Percentiles rank a stretch among this genome's conserved stretches.
Evolutionary conservation across 2,888 invertebrate genomes (phyloP).

Genomic region (Prosopocoilus inquinatus): DNA sequence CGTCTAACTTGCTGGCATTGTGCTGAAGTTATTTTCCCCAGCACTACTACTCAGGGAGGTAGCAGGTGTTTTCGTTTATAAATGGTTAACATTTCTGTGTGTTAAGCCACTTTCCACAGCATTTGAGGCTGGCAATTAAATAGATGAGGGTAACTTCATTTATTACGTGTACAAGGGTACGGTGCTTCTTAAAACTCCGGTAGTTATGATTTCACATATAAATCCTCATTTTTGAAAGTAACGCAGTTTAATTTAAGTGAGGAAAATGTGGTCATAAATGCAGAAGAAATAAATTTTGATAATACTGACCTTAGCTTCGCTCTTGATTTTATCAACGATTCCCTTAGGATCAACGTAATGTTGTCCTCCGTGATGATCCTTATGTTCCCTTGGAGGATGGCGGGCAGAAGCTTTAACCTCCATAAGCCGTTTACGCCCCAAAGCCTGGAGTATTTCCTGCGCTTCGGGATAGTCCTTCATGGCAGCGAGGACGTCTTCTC

Average conservation of each 20-base stretch:
- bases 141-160: too few species aligned
- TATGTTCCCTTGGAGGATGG: conserved; percentile 40
- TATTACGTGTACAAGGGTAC: too few species aligned
- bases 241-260: not conserved
- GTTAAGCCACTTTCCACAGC: too few species aligned
- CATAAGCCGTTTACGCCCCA: conserved; percentile 82
- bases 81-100: too few species aligned
- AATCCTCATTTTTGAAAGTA: not conserved
- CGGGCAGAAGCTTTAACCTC: conserved; percentile 63
- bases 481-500: conserved; percentile 90
- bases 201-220: too few species aligned
- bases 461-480: conserved; percentile 98
- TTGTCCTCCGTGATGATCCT: conserved; percentile 31
- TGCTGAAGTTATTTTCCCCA: too few species aligned
- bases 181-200: too few species aligned
- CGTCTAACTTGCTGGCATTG: too few species aligned
- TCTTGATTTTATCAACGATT: conserved; percentile 79
- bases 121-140: too few species aligned
- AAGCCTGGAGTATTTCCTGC: conserved; percentile 86
- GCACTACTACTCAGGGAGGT: too few species aligned
- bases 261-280: not conserved
- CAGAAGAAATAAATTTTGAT: not conserved
- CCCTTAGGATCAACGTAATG: conserved; percentile 57
- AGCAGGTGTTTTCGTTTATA: too few species aligned
- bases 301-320: conserved; percentile 69